Percentiles rank a stretch among this genome's conserved stretches.
phyloP scores from a whole-genome alignment of 2,888 invertebrate genomes.

The Sarcophaga carnaria region DNA sequence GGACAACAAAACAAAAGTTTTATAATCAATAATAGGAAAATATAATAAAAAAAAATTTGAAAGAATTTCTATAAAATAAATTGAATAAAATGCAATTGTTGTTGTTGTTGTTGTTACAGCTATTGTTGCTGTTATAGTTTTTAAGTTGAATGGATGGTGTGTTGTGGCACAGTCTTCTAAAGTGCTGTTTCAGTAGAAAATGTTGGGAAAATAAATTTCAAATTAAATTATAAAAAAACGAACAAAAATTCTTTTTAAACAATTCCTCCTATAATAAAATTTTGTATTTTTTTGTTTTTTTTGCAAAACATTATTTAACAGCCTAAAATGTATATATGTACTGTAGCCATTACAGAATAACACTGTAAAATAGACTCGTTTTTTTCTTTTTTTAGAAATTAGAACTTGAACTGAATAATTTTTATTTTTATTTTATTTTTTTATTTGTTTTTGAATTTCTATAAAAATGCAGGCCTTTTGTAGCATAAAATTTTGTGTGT shows the following conservation, averaged over 20 bases:
- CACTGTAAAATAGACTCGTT: background rate
- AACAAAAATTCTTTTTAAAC: background rate
- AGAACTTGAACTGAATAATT: slow-evolving; percentile 52
- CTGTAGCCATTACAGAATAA: slow-evolving; percentile 17
- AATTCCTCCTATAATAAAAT: slow-evolving; percentile 16
- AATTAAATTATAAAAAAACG: slow-evolving; percentile 28
- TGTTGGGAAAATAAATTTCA: background rate
- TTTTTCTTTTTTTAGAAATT: slow-evolving; percentile 11
- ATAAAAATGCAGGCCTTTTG: slow-evolving; percentile 45
- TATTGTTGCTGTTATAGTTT: too few species aligned
- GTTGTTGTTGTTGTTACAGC: too few species aligned
- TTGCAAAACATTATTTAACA: background rate
- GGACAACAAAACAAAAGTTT: too few species aligned
- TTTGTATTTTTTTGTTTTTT: slow-evolving; percentile 22
- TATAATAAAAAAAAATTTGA: too few species aligned
- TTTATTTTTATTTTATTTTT: background rate
- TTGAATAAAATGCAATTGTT: too few species aligned
- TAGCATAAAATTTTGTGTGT: slow-evolving; percentile 44
- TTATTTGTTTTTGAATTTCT: slow-evolving; percentile 29
- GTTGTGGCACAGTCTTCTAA: too few species aligned
- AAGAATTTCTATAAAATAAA: too few species aligned
- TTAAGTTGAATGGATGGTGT: too few species aligned
- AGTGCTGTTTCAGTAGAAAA: background rate
- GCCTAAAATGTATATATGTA: slow-evolving; percentile 10
- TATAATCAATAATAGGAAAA: too few species aligned